A percentile compares a stretch with the other conserved stretches of the same genome.
phyloP scores from a whole-genome alignment of 2,888 invertebrate genomes.

The Hirtodrosophila duncani region DNA sequence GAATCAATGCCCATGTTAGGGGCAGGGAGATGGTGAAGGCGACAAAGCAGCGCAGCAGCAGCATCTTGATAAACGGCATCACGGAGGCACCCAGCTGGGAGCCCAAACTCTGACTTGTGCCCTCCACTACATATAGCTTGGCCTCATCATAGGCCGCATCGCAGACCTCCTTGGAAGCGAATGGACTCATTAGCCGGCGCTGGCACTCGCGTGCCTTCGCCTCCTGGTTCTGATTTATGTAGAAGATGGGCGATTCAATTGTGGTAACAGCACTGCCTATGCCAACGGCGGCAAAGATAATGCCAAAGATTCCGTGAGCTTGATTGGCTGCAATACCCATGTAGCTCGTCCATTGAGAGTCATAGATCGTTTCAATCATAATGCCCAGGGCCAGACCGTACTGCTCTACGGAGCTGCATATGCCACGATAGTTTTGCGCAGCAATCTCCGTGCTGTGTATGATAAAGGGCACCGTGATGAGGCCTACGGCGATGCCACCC shows the following conservation, averaged over 20 bases:
- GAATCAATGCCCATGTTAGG: constrained; percentile 29
- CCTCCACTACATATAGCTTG: constrained; percentile 53
- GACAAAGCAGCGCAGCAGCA: constrained; percentile 60
- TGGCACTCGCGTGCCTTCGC: constrained; percentile 44
- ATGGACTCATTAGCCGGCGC: constrained; percentile 29
- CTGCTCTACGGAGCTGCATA: constrained; percentile 55
- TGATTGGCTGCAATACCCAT: constrained; percentile 29
- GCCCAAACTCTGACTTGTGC: constrained; percentile 28
- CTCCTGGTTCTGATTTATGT: constrained; percentile 55
- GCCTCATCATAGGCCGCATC: constrained; percentile 47
- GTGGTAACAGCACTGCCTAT: constrained; percentile 22
- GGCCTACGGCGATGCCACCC: constrained; percentile 67
- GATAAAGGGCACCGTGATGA: constrained; percentile 59
- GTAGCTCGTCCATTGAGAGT: constrained; percentile 25
- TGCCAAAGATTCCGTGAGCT: constrained; percentile 61
- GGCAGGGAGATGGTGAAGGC: constrained; percentile 69
- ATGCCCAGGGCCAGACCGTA: constrained; percentile 55
- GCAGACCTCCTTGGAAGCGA: constrained; percentile 17
- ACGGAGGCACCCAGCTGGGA: constrained; percentile 27
- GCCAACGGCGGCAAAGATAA: constrained; percentile 41
- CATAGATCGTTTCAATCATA: constrained; percentile 56
- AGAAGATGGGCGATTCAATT: constrained; percentile 66
- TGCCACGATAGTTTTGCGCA: constrained; percentile 37
- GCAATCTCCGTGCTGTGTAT: constrained; percentile 67
- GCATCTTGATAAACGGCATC: constrained; percentile 60